Conservation (phyloP, 2,797 vertebrate species). For the Hippoglossus hippoglossus region DNA sequence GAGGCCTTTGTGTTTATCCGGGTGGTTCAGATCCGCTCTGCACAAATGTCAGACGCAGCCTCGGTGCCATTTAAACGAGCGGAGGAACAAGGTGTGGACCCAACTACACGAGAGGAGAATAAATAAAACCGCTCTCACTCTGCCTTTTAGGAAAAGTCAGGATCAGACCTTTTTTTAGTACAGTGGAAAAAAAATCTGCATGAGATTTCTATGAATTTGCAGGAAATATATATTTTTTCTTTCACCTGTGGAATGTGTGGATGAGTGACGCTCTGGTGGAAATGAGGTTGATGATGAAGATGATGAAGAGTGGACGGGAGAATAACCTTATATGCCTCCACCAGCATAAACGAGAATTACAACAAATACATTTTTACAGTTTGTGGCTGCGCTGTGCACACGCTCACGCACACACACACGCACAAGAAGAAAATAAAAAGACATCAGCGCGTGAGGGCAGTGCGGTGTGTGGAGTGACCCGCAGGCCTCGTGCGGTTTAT, state of each 20-base stretch:
- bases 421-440: constrained; percentile 9
- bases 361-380: constrained; percentile 75
- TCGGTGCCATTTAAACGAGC: too few relatives aligned
- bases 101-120: neutral
- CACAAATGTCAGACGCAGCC: too few relatives aligned
- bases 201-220: neutral
- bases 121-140: neutral
- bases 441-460: constrained; percentile 9
- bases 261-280: constrained; percentile 27
- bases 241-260: constrained; percentile 62
- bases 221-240: constrained; percentile 3
- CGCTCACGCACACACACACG: neutral
- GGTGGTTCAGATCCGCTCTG: constrained; percentile 1
- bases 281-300: constrained; percentile 4
- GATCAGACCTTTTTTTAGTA: neutral
- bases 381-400: constrained; percentile 38
- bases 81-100: too few relatives aligned
- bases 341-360: constrained; percentile 63
- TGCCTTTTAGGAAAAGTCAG: neutral
- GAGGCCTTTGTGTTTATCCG: neutral
- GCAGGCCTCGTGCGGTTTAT: too few relatives aligned
- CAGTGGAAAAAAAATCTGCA: neutral
- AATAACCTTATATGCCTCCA: constrained; percentile 49
- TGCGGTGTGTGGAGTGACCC: too few relatives aligned
- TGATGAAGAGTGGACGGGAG: constrained; percentile 50